phyloP scores from a whole-genome alignment of 2,888 invertebrate species.

The Stenchaetothrips biformis region DNA sequence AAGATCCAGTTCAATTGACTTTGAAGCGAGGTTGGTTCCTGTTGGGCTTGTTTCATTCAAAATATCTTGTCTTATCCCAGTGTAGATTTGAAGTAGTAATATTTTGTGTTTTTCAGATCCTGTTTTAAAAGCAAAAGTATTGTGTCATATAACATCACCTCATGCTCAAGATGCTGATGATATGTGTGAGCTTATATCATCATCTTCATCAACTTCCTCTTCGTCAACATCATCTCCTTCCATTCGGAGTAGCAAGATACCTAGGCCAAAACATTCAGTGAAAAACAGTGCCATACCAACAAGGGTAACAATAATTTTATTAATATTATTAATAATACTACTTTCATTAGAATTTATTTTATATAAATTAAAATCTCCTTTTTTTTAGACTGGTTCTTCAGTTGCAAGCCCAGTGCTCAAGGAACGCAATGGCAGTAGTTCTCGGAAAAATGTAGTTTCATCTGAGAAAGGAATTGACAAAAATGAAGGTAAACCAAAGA shows the following conservation, averaged over 20 bases:
- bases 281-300: conserved; percentile 12
- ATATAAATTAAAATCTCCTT: neutral
- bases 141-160: conserved; percentile 27
- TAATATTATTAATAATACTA: neutral
- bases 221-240: conserved; percentile 13
- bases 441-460: neutral
- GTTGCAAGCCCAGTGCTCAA: neutral
- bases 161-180: conserved; percentile 17
- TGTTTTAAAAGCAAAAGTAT: conserved; percentile 64
- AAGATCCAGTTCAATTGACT: conserved; percentile 85
- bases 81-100: neutral
- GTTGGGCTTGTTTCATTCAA: neutral
- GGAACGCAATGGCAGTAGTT: neutral
- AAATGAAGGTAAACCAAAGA: neutral
- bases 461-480: neutral
- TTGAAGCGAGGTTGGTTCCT: conserved; percentile 81
- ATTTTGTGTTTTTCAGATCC: conserved; percentile 61
- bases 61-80: neutral
- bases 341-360: neutral
- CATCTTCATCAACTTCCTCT: neutral
- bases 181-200: conserved; percentile 12
- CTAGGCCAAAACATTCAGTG: neutral
- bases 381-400: neutral
- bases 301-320: neutral
- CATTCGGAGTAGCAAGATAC: conserved; percentile 7